Conservation (phyloP, 1,140 invertebrate genomes). For the Drosophila kepulauana region DNA sequence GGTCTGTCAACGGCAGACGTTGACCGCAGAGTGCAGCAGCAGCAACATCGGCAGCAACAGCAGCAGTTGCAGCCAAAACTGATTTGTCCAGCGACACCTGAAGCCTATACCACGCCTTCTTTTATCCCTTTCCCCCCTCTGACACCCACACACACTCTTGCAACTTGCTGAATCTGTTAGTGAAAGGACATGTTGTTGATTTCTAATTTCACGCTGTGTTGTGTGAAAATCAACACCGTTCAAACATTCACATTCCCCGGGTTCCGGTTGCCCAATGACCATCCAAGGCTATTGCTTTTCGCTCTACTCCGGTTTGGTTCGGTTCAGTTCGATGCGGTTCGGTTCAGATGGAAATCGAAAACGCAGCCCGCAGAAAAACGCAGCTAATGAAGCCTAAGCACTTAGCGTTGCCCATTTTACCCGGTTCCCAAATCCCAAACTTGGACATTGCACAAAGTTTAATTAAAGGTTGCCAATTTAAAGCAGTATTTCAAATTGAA, state of each 20-base stretch:
- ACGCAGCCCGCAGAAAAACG: constrained; percentile 75
- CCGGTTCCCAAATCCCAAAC: not conserved
- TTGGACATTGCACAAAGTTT: not conserved
- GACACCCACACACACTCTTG: not conserved
- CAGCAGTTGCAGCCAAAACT: constrained; percentile 63
- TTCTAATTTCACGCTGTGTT: constrained; percentile 82
- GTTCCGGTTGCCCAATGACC: not conserved
- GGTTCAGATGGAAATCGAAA: constrained; percentile 42
- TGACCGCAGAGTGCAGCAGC: constrained; percentile 48
- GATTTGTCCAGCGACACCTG: constrained; percentile 73
- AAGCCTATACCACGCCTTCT: constrained; percentile 30
- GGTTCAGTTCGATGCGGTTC: not conserved
- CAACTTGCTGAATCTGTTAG: constrained; percentile 9
- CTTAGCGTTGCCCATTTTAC: constrained; percentile 23
- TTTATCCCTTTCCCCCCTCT: not conserved
- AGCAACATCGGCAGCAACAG: not conserved
- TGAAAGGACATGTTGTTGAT: constrained; percentile 71
- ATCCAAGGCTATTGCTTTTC: not conserved
- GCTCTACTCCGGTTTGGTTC: not conserved
- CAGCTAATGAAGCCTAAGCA: constrained; percentile 69
- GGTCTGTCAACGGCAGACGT: constrained; percentile 77
- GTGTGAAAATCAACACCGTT: constrained; percentile 81
- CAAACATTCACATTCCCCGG: constrained; percentile 38
- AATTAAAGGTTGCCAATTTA: not conserved
- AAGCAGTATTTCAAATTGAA: no score